Conservation (phyloP, 2,888 invertebrate species). For the Pristionchus japonicus region DNA sequence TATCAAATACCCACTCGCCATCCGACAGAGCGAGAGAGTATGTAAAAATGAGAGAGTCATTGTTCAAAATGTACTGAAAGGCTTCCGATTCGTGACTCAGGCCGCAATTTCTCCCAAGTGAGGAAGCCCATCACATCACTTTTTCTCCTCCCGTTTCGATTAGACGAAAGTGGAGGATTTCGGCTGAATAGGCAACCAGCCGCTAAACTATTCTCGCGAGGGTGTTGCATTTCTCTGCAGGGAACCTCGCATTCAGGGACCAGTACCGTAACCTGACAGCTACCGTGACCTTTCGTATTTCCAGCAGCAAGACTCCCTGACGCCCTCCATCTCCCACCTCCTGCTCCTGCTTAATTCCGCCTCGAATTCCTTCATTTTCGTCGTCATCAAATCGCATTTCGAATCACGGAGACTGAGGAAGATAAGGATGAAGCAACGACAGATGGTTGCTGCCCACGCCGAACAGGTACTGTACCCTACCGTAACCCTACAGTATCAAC, state of each 20-base stretch:
- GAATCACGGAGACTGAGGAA: conserved; percentile 59
- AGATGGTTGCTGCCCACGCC: conserved; percentile 63
- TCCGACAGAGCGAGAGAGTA: background rate
- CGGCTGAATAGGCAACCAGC: background rate
- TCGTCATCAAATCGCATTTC: conserved; percentile 66
- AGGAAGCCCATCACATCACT: background rate
- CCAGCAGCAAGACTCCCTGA: background rate
- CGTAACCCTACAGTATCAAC: background rate
- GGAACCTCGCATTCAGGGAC: no score
- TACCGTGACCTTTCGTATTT: background rate
- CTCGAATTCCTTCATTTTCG: conserved; percentile 66
- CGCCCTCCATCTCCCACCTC: conserved; percentile 51
- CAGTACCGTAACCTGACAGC: background rate
- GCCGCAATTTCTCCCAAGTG: background rate
- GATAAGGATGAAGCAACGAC: conserved; percentile 50
- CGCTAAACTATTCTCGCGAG: background rate
- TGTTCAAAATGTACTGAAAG: no score
- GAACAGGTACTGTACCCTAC: conserved; percentile 55
- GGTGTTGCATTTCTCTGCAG: background rate
- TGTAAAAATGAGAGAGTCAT: background rate
- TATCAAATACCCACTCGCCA: no score
- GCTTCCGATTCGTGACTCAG: background rate
- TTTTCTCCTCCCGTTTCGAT: no score
- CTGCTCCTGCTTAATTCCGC: conserved; percentile 65
- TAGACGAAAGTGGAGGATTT: background rate